These are phyloP conservation scores for Eurytoma adleriae DNA, from an alignment of 2,888 invertebrate genomes.

Conservation along the genomic window DNA sequence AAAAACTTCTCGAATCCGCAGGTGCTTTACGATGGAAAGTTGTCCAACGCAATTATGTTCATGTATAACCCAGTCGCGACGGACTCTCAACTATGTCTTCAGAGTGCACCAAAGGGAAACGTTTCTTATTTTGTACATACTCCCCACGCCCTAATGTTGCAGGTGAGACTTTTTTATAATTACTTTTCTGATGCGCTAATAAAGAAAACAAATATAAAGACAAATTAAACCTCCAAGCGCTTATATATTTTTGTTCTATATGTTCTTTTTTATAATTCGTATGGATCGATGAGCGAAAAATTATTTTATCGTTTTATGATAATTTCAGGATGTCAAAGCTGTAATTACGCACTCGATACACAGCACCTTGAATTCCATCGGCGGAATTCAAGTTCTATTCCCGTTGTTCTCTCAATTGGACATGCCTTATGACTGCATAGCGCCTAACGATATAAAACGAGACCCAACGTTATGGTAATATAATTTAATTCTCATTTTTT, in stretches of 20 bases:
- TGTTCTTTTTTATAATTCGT: no score
- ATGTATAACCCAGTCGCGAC: conserved; percentile 99
- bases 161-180: conserved; percentile 78
- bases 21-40: conserved; percentile 98
- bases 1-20: conserved; percentile 72
- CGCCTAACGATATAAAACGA: conserved; percentile 87
- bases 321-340: conserved; percentile 95
- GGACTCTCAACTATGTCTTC: conserved; percentile 98
- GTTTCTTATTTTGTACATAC: conserved; percentile 99
- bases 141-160: conserved; percentile 99
- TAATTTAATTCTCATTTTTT: neutral
- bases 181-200: no score
- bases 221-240: no score
- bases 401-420: conserved; percentile 98
- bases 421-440: conserved; percentile 89
- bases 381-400: conserved; percentile 98
- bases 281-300: neutral
- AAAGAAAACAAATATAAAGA: no score
- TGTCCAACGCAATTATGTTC: conserved; percentile 97
- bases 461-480: conserved; percentile 92
- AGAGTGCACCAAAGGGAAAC: conserved; percentile 98
- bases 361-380: conserved; percentile 98
- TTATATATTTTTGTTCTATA: no score
- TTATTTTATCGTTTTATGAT: conserved; percentile 58
- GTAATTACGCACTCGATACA: conserved; percentile 99